Conservation (phyloP, 2,888 invertebrate genomes). For the Macropis europaea region DNA sequence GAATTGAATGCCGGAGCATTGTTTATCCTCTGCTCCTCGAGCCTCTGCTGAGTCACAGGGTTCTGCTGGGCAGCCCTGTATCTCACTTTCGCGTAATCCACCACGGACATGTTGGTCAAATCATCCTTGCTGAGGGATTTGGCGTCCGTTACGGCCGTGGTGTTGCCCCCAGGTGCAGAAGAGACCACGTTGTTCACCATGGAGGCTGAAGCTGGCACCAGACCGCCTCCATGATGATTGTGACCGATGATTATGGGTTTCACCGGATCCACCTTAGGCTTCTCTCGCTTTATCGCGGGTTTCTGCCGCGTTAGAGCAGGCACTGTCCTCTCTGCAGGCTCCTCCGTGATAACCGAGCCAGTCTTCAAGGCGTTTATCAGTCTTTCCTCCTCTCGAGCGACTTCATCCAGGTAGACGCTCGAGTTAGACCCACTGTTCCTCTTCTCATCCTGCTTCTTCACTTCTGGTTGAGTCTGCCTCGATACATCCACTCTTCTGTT, state of each 20-base stretch:
- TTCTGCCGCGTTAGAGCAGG: conserved; percentile 65
- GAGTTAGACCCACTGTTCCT: conserved; percentile 53
- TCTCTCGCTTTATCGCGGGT: conserved; percentile 73
- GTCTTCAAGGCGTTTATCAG: conserved; percentile 90
- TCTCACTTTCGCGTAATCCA: conserved; percentile 85
- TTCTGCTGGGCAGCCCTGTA: conserved; percentile 83
- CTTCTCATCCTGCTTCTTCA: conserved; percentile 58
- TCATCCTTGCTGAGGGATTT: conserved; percentile 71
- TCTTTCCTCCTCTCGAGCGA: conserved; percentile 90
- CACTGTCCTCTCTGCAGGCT: conserved; percentile 64
- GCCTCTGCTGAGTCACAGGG: conserved; percentile 78
- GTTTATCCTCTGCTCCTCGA: conserved; percentile 80
- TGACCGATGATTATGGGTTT: conserved; percentile 71
- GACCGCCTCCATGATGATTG: conserved; percentile 39
- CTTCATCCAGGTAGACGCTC: conserved; percentile 83
- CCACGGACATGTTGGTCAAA: conserved; percentile 81
- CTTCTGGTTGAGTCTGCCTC: conserved; percentile 28
- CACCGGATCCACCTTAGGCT: conserved; percentile 72
- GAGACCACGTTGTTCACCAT: conserved; percentile 58
- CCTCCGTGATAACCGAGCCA: conserved; percentile 84
- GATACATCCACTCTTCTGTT: conserved; percentile 71
- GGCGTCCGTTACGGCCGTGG: conserved; percentile 26
- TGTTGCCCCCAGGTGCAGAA: neutral
- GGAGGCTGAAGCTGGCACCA: conserved; percentile 56
- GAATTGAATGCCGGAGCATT: conserved; percentile 43